Evolutionary conservation across 2,888 invertebrate species (phyloP), one percentile per base, ranked within the genome.

Genomic region (Macrosoma leucophasiata): DNA sequence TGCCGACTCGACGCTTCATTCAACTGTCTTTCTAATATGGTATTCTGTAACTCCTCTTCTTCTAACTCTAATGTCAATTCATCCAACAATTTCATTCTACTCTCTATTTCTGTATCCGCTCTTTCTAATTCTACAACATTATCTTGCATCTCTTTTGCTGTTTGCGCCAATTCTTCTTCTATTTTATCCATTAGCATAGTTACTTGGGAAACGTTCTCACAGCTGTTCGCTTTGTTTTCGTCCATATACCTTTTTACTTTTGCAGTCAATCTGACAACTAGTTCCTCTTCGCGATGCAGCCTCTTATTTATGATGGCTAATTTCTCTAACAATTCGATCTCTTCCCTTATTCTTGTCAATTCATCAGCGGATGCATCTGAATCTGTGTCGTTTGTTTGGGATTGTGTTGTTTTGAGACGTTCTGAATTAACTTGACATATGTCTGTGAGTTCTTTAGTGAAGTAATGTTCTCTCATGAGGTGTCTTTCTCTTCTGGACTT

Each of bases 301-400:
- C 89, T 86, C 58, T 91, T 90, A 63, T 93, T 93, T 13, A 93
- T 77, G 31, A 89, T 88, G 13, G 90, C 87, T 28, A 93, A 86
- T 65, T 89, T 90, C 55, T 93, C 93, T 52, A 91, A 76, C 46
- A 92, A 79, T 52, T 90, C 89, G n/a, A 91, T 85, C 72, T 91
- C 90, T 59, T 88, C 88, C 46, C 88, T 78, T 53, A 88, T 81
- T 56, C 87, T 86, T 26, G 88, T 86, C 1, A 84, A 62, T 48
- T 86, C 85, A 30, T 85, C 79, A n/a, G 84, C 58, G 13, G 84
- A 84, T 0, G 68, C 78, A 28, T 86, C 82, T 0, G 86, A 86
- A 43, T 84, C 81, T 40, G 82, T 84, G 52, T 86, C 71, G 62
- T 59, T 74, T n/a, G n/a, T n/a, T n/a, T n/a, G n/a, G n/a, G n/a